These are phyloP conservation scores for Argyresthia goedartella DNA, from an alignment of 2,888 invertebrate species.

Conservation along the genomic window DNA sequence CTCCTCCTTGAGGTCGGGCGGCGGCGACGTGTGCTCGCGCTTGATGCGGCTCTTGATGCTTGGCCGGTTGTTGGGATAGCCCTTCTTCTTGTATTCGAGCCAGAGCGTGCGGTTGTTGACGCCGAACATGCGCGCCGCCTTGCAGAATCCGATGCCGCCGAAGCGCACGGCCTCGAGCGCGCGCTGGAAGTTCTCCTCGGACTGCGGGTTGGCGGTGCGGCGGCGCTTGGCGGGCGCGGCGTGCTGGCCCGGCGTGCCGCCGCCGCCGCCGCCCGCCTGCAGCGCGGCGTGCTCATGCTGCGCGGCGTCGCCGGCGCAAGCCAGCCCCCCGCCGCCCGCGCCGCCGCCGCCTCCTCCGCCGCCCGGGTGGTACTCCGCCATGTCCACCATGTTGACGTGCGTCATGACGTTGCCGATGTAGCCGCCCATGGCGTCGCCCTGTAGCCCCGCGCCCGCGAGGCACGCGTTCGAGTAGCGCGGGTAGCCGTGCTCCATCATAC, in stretches of 20 bases:
- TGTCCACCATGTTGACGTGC: too few species aligned
- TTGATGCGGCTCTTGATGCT: constrained; percentile 84
- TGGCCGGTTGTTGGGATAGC: constrained; percentile 84
- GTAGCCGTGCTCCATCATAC: constrained; percentile 86
- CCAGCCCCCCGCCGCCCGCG: constrained; percentile 43
- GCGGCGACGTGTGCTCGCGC: constrained; percentile 75
- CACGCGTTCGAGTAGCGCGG: constrained; percentile 77
- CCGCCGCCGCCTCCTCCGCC: too few species aligned
- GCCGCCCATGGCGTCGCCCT: constrained; percentile 68
- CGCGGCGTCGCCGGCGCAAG: constrained; percentile 32
- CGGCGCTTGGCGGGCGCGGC: constrained; percentile 70
- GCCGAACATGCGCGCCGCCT: constrained; percentile 86
- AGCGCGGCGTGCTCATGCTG: too few species aligned
- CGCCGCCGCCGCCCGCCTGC: constrained; percentile 28
- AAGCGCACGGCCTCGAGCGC: constrained; percentile 86
- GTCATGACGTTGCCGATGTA: constrained; percentile 52
- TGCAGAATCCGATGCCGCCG: constrained; percentile 88
- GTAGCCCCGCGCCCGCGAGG: constrained; percentile 73
- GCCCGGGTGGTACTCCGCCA: constrained; percentile 60
- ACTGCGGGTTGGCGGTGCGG: constrained; percentile 82
- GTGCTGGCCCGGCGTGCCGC: too few species aligned
- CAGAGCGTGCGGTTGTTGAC: constrained; percentile 88
- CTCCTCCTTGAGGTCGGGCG: constrained; percentile 65
- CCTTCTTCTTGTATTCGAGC: constrained; percentile 88
- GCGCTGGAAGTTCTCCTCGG: constrained; percentile 85